Evolutionary conservation across 64 coral and sea anemone species (phyloP).

Genomic region (Stichodactyla helianthus): DNA sequence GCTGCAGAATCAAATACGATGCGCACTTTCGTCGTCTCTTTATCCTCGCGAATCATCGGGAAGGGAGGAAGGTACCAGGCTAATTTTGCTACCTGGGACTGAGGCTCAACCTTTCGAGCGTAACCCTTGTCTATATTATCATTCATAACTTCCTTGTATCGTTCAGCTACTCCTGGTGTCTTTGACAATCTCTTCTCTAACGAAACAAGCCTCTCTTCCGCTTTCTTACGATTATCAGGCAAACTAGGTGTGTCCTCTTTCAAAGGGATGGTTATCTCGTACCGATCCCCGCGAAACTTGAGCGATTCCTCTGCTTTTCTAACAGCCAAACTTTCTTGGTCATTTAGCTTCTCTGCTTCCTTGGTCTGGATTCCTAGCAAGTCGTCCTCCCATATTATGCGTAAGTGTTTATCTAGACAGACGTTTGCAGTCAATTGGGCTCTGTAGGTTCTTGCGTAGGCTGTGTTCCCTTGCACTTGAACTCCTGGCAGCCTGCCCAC

Average conservation of each 20-base stretch:
- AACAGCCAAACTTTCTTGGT: not conserved
- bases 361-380: not conserved
- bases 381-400: not conserved
- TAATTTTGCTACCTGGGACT: not conserved
- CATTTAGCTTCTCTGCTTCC: not conserved
- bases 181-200: not conserved
- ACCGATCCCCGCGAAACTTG: not conserved
- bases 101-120: not conserved
- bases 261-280: slow-evolving; percentile 2
- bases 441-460: not conserved
- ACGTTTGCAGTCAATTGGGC: not conserved
- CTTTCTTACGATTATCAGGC: not conserved
- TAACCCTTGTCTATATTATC: not conserved
- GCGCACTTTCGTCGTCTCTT: slow-evolving; percentile 24
- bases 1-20: slow-evolving; percentile 16
- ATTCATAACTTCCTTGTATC: slow-evolving; percentile 1
- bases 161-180: not conserved
- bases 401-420: not conserved
- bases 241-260: not conserved
- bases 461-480: not conserved
- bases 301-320: not conserved
- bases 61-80: slow-evolving; percentile 13
- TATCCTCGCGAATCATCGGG: slow-evolving; percentile 12
- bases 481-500: slow-evolving; percentile 6
- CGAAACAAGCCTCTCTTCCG: not conserved